Evolutionary conservation across 2,888 invertebrate species (phyloP), one percentile per base, ranked within the genome.

Genomic region (Melolontha melolontha): DNA sequence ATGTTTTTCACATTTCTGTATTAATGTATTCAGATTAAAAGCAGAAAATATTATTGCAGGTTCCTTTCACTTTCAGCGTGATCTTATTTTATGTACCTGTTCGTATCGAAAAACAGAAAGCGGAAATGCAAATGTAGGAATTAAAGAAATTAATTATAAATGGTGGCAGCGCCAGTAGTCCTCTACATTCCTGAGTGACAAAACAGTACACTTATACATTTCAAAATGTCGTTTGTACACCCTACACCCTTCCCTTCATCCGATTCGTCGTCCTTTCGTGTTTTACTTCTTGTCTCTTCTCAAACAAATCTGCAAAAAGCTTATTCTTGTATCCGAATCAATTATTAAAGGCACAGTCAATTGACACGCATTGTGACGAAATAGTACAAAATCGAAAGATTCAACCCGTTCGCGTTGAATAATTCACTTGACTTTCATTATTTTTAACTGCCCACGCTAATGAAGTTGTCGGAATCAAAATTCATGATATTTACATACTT

Each of bases 401-500:
- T 34, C 10, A 34, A 34, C 34, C 10, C 34, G 34, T 1, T 10
- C 34, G 34, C 34, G 6, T 34, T 34, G 10, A 34, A 34, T 34
- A 34, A 34, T 34, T 34, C 34, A 34, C 34, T 10, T 1, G 34
- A 34, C 34, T 34, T 34, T 34, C 34, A 34, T 34, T 34, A 34
- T 34, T 34, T 27, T 27, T 8, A 12, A 12, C 51, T 34, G 51
- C 29, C 51, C 12, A 27, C 27, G 27, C 44, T 51, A 29, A 51
- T 12, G 51, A 34, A 51, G 27, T 51, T 29, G 27, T 12, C 27
- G 6, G 27, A 27, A 29, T 29, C 51, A 51, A 51, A 51, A 51
- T 51, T 51, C 51, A 51, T 27, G 51, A 27, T 51, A 51, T 51
- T 51, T 51, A 51, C 51, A 51, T 51, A 51, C 51, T 51, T 29